phyloP scores from a whole-genome alignment of 2,888 invertebrate genomes.

The Fabriciana adippe region DNA sequence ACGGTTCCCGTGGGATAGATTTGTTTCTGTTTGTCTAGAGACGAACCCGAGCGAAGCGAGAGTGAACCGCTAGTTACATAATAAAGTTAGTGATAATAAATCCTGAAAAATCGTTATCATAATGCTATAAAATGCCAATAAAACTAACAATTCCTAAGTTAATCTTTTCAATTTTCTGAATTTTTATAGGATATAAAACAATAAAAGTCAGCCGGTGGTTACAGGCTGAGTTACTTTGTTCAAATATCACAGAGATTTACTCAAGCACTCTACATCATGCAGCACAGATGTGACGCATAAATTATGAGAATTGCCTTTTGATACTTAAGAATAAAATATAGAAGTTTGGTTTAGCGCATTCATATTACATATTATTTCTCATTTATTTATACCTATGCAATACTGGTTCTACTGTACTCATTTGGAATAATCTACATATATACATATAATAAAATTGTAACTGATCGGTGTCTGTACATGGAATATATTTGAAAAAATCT shows the following conservation, averaged over 20 bases:
- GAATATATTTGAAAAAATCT: too few relatives aligned
- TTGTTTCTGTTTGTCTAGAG: too few relatives aligned
- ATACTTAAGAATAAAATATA: not conserved
- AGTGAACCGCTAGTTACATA: too few relatives aligned
- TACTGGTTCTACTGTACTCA: too few relatives aligned
- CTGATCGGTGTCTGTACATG: too few relatives aligned
- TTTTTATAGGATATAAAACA: slow-evolving; percentile 5
- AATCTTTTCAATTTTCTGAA: slow-evolving; percentile 22
- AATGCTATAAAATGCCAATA: not conserved
- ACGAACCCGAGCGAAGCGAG: too few relatives aligned
- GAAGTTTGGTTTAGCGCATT: not conserved
- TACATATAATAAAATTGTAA: too few relatives aligned
- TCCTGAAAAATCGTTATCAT: not conserved
- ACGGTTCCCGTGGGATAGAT: too few relatives aligned
- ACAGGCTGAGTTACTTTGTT: slow-evolving; percentile 12
- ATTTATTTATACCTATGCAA: too few relatives aligned
- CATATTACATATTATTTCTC: too few relatives aligned
- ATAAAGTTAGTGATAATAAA: not conserved
- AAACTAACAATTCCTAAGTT: not conserved
- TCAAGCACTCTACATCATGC: slow-evolving; percentile 5
- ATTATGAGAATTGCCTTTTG: slow-evolving; percentile 1
- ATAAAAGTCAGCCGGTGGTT: slow-evolving; percentile 24
- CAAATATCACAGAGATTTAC: slow-evolving; percentile 20
- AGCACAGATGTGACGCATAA: slow-evolving; percentile 4
- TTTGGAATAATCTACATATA: too few relatives aligned